Percentiles rank a stretch among this genome's conserved stretches.
Conservation (phyloP, 2,797 vertebrate species). For the Melanotaenia boesemani region DNA sequence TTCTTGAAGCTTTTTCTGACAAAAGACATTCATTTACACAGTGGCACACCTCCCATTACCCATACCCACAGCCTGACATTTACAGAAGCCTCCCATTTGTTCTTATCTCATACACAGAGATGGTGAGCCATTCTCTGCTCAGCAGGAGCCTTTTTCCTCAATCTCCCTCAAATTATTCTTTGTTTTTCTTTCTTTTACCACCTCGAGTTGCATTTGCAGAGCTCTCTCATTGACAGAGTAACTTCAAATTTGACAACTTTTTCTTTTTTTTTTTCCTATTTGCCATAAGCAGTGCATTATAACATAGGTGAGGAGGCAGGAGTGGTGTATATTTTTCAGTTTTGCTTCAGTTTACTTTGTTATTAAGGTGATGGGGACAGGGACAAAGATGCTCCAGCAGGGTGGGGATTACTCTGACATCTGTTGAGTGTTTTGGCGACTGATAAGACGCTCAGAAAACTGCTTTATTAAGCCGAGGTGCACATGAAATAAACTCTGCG, state of each 20-base stretch:
- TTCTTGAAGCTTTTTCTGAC: constrained; percentile 37
- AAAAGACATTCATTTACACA: constrained; percentile 52
- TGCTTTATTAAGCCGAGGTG: constrained; percentile 30
- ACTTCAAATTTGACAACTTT: background rate
- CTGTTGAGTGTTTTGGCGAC: constrained; percentile 27
- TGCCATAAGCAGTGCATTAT: background rate
- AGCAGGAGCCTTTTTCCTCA: constrained; percentile 38
- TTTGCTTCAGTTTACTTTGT: constrained; percentile 31
- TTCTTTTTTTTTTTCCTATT: constrained; percentile 12
- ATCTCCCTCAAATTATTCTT: constrained; percentile 40
- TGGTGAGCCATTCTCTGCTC: constrained; percentile 55
- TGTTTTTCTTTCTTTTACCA: background rate
- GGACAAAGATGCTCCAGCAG: constrained; percentile 28
- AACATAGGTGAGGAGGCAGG: background rate
- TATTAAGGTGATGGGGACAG: constrained; percentile 33
- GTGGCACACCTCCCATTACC: constrained; percentile 50
- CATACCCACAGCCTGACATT: constrained; percentile 59
- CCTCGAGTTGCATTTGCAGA: constrained; percentile 18
- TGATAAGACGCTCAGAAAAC: constrained; percentile 29
- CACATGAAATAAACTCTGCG: constrained; percentile 20
- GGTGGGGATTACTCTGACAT: constrained; percentile 18
- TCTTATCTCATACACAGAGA: constrained; percentile 50
- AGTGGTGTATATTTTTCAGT: constrained; percentile 9
- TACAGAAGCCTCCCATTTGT: constrained; percentile 52
- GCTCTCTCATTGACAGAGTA: background rate